Percentiles rank a stretch among this genome's conserved stretches.
Conservation (phyloP, 2,113 vertebrate genomes). For the Microcebus jonahi region DNA sequence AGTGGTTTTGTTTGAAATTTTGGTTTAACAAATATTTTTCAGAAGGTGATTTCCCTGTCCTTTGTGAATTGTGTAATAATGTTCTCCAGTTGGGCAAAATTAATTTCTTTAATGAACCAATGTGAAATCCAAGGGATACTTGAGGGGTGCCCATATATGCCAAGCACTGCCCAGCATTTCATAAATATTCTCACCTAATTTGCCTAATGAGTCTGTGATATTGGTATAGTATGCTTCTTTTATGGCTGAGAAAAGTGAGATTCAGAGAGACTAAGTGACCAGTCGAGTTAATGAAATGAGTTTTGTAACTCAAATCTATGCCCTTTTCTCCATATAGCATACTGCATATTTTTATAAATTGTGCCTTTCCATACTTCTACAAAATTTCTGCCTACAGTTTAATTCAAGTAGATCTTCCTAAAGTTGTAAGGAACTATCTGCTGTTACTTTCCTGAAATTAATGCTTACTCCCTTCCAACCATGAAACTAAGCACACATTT, state of each 20-base stretch:
- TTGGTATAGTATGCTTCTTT: not conserved
- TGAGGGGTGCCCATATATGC: not conserved
- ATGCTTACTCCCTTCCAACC: not conserved
- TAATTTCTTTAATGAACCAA: not conserved
- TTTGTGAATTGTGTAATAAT: not conserved
- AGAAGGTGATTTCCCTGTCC: not conserved
- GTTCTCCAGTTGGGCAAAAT: not conserved
- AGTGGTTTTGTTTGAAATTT: constrained; percentile 29
- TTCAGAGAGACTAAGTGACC: not conserved
- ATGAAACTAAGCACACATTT: not conserved
- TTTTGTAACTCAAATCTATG: not conserved
- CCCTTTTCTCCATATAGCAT: not conserved
- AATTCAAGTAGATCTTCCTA: not conserved
- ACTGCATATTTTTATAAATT: not conserved
- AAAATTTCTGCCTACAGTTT: not conserved
- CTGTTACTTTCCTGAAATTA: not conserved
- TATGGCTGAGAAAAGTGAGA: not conserved
- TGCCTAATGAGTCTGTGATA: not conserved
- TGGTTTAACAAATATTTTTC: not conserved
- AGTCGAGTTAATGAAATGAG: not conserved
- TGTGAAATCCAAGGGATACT: not conserved
- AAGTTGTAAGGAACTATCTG: not conserved
- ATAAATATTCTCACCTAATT: not conserved
- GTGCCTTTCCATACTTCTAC: not conserved
- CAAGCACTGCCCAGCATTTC: not conserved